Percentiles rank a stretch among this genome's conserved stretches.
Conservation (phyloP, 2,888 invertebrate species). For the Apodemia hepburni region DNA sequence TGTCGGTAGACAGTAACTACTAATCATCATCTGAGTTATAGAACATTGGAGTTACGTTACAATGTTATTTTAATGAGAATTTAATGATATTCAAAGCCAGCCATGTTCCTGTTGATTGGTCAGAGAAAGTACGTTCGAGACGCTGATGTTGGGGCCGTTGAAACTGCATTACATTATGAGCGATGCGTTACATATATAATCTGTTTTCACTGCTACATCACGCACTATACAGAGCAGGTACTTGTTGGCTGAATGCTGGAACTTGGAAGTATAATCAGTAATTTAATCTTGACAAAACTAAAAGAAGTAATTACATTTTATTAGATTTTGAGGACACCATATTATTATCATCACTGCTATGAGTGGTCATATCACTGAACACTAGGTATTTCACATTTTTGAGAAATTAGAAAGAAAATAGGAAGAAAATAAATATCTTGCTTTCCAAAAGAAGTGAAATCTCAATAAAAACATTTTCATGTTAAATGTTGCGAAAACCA, state of each 20-base stretch:
- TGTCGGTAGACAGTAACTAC: background rate
- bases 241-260: background rate
- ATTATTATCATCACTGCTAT: too few relatives aligned
- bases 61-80: conserved; percentile 14
- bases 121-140: conserved; percentile 31
- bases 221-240: background rate
- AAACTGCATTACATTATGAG: background rate
- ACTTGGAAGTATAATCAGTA: background rate
- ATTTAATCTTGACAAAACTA: background rate
- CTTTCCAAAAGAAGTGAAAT: too few relatives aligned
- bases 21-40: background rate
- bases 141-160: conserved; percentile 5
- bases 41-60: background rate
- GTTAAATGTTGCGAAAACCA: too few relatives aligned
- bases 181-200: conserved; percentile 11
- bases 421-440: too few relatives aligned
- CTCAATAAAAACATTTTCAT: too few relatives aligned
- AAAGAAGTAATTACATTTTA: background rate
- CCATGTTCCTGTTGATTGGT: conserved; percentile 29
- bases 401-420: too few relatives aligned
- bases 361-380: too few relatives aligned
- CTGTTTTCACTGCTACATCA: conserved; percentile 1
- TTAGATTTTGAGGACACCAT: background rate
- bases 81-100: conserved; percentile 31
- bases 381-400: too few relatives aligned